Percentiles rank a stretch among this genome's conserved stretches.
These are phyloP conservation scores for Pterocles orientalis DNA, from an alignment of 2,113 vertebrate species.

Conservation along the genomic window DNA sequence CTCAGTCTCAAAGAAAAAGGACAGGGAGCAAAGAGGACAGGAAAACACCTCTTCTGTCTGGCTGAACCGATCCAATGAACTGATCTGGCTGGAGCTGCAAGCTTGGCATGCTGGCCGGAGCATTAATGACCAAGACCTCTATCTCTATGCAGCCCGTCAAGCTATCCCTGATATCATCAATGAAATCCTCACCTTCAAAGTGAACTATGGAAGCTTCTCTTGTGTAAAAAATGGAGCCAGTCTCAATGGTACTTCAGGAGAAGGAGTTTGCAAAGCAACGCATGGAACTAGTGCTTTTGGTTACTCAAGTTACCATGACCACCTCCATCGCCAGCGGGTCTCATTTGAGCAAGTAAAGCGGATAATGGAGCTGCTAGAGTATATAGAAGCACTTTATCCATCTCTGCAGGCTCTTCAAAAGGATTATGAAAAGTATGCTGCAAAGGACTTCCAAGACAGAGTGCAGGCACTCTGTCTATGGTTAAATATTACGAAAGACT, in stretches of 20 bases:
- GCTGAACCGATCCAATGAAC: slow-evolving; percentile 90
- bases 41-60: slow-evolving; percentile 91
- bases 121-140: slow-evolving; percentile 93
- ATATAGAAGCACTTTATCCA: slow-evolving; percentile 96
- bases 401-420: slow-evolving; percentile 95
- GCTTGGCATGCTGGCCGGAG: slow-evolving; percentile 96
- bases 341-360: slow-evolving; percentile 96
- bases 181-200: slow-evolving; percentile 96
- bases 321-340: slow-evolving; percentile 90
- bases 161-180: slow-evolving; percentile 96
- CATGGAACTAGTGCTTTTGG: slow-evolving; percentile 71
- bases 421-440: slow-evolving; percentile 97
- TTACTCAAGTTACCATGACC: slow-evolving; percentile 82
- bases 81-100: slow-evolving; percentile 98
- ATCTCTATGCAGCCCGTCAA: slow-evolving; percentile 95
- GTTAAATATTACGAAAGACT: slow-evolving; percentile 98
- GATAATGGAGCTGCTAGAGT: slow-evolving; percentile 95
- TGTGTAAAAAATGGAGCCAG: slow-evolving; percentile 66
- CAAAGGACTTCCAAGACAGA: slow-evolving; percentile 94
- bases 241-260: slow-evolving; percentile 73
- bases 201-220: slow-evolving; percentile 86
- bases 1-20: slow-evolving; percentile 99
- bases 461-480: slow-evolving; percentile 99
- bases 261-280: slow-evolving; percentile 71
- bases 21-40: slow-evolving; percentile 94